Percentiles rank a stretch among this genome's conserved stretches.
Evolutionary conservation across 2,113 vertebrate species (phyloP).

Genomic region (Thomomys bottae): DNA sequence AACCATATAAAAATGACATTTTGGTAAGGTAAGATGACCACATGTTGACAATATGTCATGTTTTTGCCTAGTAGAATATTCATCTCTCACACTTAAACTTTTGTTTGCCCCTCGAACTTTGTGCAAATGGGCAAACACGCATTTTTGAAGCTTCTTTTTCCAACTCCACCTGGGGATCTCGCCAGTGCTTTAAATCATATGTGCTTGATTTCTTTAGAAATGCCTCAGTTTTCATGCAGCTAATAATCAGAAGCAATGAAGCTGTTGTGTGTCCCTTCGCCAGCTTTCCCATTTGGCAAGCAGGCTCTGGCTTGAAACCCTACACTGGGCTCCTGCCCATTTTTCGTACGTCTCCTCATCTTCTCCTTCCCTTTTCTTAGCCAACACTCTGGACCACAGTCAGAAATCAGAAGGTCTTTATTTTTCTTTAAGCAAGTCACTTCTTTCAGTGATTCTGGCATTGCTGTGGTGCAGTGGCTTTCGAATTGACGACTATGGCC

Average conservation of each 20-base stretch:
- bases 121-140: slow-evolving; percentile 54
- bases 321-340: slow-evolving; percentile 82
- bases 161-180: slow-evolving; percentile 53
- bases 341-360: slow-evolving; percentile 79
- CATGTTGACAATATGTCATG: background rate
- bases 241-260: slow-evolving; percentile 80
- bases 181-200: slow-evolving; percentile 74
- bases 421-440: slow-evolving; percentile 84
- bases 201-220: slow-evolving; percentile 81
- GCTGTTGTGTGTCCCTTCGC: slow-evolving; percentile 79
- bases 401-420: slow-evolving; percentile 85
- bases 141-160: slow-evolving; percentile 67
- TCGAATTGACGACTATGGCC: slow-evolving; percentile 40
- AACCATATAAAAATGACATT: slow-evolving; percentile 14
- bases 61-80: background rate
- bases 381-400: slow-evolving; percentile 81
- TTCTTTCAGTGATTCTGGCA: slow-evolving; percentile 76
- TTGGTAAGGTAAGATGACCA: slow-evolving; percentile 4
- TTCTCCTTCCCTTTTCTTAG: slow-evolving; percentile 80
- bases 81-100: slow-evolving; percentile 57
- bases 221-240: slow-evolving; percentile 79
- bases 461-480: slow-evolving; percentile 57
- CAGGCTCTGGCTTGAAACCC: slow-evolving; percentile 79
- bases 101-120: slow-evolving; percentile 68
- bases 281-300: slow-evolving; percentile 82